These are phyloP conservation scores for Linnaemya tessellans DNA, from an alignment of 2,888 invertebrate species.

Conservation along the genomic window DNA sequence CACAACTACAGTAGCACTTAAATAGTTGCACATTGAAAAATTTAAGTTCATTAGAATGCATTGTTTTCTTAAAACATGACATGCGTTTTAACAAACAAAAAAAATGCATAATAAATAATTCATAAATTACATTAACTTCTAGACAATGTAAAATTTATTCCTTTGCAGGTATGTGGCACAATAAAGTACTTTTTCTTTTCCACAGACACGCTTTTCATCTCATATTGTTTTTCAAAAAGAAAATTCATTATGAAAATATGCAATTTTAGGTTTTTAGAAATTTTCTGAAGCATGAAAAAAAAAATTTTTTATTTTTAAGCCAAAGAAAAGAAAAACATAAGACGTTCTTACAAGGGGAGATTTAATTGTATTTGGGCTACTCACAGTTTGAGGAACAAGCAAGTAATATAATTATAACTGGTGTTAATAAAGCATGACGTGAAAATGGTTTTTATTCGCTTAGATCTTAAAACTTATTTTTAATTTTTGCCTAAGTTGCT, in stretches of 20 bases:
- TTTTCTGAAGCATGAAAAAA: slow-evolving; percentile 36
- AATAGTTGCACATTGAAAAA: neutral
- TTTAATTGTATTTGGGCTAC: neutral
- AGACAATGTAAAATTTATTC: slow-evolving; percentile 9
- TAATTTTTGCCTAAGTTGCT: no score
- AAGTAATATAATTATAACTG: neutral
- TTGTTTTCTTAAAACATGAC: slow-evolving; percentile 18
- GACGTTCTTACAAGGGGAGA: neutral
- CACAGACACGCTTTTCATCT: slow-evolving; percentile 1
- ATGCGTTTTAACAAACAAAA: slow-evolving; percentile 37
- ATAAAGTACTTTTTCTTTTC: neutral
- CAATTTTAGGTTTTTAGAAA: slow-evolving; percentile 5
- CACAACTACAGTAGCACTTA: slow-evolving; percentile 41
- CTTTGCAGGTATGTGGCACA: neutral
- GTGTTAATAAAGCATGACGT: neutral
- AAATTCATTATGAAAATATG: neutral
- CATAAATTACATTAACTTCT: slow-evolving; percentile 1
- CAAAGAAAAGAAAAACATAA: slow-evolving; percentile 20
- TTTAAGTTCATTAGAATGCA: neutral
- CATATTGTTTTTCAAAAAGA: neutral
- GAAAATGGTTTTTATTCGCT: neutral
- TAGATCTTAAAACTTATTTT: neutral
- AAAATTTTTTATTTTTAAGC: slow-evolving; percentile 10
- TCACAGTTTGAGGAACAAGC: neutral
- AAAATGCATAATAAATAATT: neutral